Evolutionary conservation across 1,140 invertebrate genomes (phyloP), one percentile per base, ranked within the genome.

Genomic region (Diorhabda elongata): DNA sequence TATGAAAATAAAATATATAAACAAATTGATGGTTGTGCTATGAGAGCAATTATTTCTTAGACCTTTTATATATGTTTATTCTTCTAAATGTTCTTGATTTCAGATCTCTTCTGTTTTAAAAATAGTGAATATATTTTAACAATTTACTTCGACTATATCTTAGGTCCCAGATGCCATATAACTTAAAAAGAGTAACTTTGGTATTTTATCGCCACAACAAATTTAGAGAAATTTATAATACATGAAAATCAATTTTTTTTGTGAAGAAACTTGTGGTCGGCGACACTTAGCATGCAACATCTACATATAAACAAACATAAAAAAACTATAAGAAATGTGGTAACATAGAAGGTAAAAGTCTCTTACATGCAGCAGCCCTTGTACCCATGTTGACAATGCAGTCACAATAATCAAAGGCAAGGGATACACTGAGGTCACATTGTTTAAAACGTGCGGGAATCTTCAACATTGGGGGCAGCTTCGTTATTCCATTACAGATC

Each of bases 331-430:
- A 72, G 64, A 67, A 71, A 67, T 64, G 69, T 67, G 67, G 69
- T 66, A 64, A 65, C 64, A 65, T 65, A 67, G 65, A 74, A 75
- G 69, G 71, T 75, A 76, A 75, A 75, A 75, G 66, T 80, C 80
- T 85, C 88, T 89, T 84, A 89, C 88, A 89, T 83, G 88, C 88
- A 82, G 87, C 87, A 81, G 88, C 87, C 82, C 88, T 84, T 75
- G 88, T 89, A 83, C 88, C 88, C 88, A 89, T 89, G 83, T 89
- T 89, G 83, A 81, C 78, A 79, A 80, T 80, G 78, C 80, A 81
- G 79, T 81, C 80, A 81, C 80, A 81, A 80, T 81, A 81, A 81
- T 81, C 79, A 80, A 80, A 81, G 73, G 80, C 79, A 77, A 81
- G 78, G 79, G 80, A 80, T 78, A 81, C 79, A 81, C 80, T 80